Evolutionary conservation across 2,113 vertebrate genomes (phyloP), one percentile per base, ranked within the genome.

Genomic region (Bolborhynchus lineola): DNA sequence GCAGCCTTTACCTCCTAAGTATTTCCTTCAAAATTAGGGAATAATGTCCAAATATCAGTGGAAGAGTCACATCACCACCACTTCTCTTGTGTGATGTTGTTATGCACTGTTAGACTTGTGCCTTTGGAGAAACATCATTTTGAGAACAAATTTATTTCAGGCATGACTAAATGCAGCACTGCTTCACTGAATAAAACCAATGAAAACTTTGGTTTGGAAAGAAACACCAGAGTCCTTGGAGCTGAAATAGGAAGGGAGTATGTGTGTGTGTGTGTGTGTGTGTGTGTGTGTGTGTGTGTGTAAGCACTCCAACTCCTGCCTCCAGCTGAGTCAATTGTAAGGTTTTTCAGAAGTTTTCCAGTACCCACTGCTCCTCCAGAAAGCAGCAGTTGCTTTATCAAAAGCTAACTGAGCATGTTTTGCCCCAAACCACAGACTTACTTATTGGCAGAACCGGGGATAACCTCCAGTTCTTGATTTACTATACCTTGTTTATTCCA

Each of bases 41-140:
- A 42, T 0, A 0, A 9, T 55, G 16, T 47, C 37, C 47, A 82
- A 74, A 53, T 1, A 1, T 19, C 24, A 49, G 23, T 31, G 26
- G 26, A 69, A 1, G 5, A 80, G 7, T 65, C 44, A 33, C 15
- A 44, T 19, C 29, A 37, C n/a, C 47, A 42, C 14, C n/a, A 13
- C 12, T 37, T 49, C 70, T 80, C 17, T 25, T 35, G 1, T 6
- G 26, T 31, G 3, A 3, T 42, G 26, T 12, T 75, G 21, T 25
- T 67, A 59, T 86, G 16, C 13, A 13, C 59, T 62, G 65, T 8
- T 16, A 23, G 24, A 78, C 28, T 17, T 72, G 33, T 57, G 17
- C 9, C 7, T 29, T 13, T 24, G 11, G 20, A 49, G 41, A 86
- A 55, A 62, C 3, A 41, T 7, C 41, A 15, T 63, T 53, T 44